A percentile compares a stretch with the other conserved stretches of the same genome.
These are phyloP conservation scores for Nycticebus coucang DNA, from an alignment of 2,113 vertebrate species.

Conservation along the genomic window DNA sequence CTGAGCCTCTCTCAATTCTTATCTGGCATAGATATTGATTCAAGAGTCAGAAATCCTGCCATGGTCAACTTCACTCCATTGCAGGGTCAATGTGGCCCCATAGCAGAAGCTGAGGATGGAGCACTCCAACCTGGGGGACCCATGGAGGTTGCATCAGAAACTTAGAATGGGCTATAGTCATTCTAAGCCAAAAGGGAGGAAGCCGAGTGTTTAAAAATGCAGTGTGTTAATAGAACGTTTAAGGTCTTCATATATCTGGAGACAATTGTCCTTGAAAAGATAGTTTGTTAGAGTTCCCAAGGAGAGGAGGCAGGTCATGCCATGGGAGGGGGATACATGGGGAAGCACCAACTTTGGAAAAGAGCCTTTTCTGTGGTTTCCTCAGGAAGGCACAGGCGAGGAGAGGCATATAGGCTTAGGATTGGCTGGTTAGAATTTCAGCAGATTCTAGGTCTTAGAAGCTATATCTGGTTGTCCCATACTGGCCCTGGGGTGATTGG, in stretches of 20 bases:
- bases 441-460: background rate
- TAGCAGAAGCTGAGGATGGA: background rate
- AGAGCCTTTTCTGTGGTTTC: background rate
- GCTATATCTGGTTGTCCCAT: background rate
- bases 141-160: background rate
- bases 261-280: background rate
- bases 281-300: background rate
- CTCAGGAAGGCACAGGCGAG: background rate
- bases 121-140: background rate
- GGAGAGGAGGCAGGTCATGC: background rate
- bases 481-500: background rate
- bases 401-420: background rate
- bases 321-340: rapidly evolving
- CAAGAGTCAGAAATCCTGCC: background rate
- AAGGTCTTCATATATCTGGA: background rate
- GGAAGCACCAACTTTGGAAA: rapidly evolving
- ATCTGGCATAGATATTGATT: background rate
- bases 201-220: background rate
- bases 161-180: background rate
- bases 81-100: background rate
- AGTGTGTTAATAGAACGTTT: background rate
- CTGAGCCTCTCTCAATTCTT: background rate
- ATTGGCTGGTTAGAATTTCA: background rate
- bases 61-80: background rate
- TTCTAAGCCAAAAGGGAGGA: background rate